A percentile compares a stretch with the other conserved stretches of the same genome.
Evolutionary conservation across 2,797 vertebrate species (phyloP).

Genomic region (Phoebastria nigripes): DNA sequence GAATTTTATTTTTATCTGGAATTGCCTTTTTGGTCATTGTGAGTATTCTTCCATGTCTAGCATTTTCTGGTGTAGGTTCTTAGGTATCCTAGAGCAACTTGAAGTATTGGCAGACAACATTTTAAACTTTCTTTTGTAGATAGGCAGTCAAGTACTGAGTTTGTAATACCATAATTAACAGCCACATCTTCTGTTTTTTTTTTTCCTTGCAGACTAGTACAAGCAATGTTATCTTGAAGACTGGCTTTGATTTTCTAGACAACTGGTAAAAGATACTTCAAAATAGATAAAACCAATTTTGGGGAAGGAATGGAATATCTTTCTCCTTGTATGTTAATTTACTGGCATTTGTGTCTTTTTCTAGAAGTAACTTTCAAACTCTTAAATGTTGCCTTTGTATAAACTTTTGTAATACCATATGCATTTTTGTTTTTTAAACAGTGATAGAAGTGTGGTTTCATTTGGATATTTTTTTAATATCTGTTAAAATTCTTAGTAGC

Average conservation of each 20-base stretch:
- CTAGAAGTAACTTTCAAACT: constrained; percentile 67
- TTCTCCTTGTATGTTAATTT: constrained; percentile 45
- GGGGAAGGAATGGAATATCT: not conserved
- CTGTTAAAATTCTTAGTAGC: constrained; percentile 36
- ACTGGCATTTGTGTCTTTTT: constrained; percentile 61
- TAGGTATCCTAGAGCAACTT: not conserved
- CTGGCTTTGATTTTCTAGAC: constrained; percentile 97
- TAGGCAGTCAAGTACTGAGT: not conserved
- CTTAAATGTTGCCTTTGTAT: constrained; percentile 69
- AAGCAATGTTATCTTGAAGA: constrained; percentile 91
- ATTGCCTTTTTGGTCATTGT: not conserved
- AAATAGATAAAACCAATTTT: not conserved
- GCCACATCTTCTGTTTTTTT: not conserved
- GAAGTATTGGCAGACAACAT: not conserved
- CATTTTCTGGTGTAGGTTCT: not conserved
- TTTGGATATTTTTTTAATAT: constrained; percentile 62
- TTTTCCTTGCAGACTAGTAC: constrained; percentile 82
- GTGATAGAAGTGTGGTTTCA: constrained; percentile 66
- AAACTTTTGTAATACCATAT: constrained; percentile 68
- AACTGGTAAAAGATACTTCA: constrained; percentile 87
- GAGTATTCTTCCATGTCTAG: not conserved
- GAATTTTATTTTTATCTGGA: not conserved
- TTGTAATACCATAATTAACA: not conserved
- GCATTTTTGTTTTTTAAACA: constrained; percentile 59
- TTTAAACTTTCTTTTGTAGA: not conserved